These are phyloP conservation scores for Lithosia quadra DNA, from an alignment of 2,888 invertebrate genomes.

Conservation along the genomic window DNA sequence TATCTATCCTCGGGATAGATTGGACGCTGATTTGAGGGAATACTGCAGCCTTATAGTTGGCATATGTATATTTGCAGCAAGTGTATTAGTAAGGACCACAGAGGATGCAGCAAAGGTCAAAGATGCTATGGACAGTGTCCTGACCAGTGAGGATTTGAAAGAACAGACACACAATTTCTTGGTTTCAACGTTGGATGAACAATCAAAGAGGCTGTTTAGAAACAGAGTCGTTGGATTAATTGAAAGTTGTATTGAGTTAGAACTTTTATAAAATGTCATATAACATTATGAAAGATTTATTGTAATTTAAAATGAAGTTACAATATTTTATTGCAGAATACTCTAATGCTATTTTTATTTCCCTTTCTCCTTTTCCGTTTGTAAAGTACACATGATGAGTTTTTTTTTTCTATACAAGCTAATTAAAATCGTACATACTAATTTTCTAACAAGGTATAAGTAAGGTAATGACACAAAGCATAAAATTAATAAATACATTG, in stretches of 20 bases:
- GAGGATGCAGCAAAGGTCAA: slow-evolving; percentile 40
- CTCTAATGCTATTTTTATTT: background rate
- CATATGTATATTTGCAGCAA: slow-evolving; percentile 34
- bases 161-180: slow-evolving; percentile 21
- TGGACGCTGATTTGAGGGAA: slow-evolving; percentile 54
- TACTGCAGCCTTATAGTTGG: slow-evolving; percentile 46
- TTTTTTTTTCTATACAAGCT: background rate
- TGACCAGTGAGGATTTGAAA: slow-evolving; percentile 37
- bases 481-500: too few relatives aligned
- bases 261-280: background rate
- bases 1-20: slow-evolving; percentile 49
- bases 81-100: slow-evolving; percentile 42
- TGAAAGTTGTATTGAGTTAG: slow-evolving; percentile 46
- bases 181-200: slow-evolving; percentile 23
- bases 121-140: slow-evolving; percentile 32
- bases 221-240: slow-evolving; percentile 49
- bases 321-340: background rate
- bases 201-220: slow-evolving; percentile 39
- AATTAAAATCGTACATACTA: too few relatives aligned
- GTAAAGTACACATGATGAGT: too few relatives aligned
- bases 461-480: too few relatives aligned
- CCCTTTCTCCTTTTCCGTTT: background rate
- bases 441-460: too few relatives aligned
- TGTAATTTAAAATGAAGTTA: background rate
- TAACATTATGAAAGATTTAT: background rate